Evolutionary conservation across 2,888 invertebrate species (phyloP), one percentile per base, ranked within the genome.

Genomic region (Aleiodes alternator): DNA sequence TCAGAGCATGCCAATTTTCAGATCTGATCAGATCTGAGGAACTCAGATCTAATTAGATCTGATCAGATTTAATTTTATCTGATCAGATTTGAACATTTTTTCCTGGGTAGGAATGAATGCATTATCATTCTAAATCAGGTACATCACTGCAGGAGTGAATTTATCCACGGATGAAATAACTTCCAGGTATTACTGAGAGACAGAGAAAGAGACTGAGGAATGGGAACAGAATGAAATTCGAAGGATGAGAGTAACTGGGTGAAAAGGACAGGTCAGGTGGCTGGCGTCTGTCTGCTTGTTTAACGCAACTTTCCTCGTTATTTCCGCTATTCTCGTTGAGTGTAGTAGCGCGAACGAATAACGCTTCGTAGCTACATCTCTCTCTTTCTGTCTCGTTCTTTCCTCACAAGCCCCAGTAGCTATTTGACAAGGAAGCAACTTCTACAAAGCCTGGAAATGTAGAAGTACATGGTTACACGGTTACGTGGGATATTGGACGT

Each of bases 261-360:
- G 81, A 79, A 78, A 78, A 80, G 76, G 78, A 79, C 76, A 75
- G 70, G 69, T 59, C 43, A 69, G 57, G 55, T 66, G 71, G 71
- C 64, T 59, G 69, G 69, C 76, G 78, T 73, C 73, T 75, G 78
- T 79, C 75, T 76, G 78, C 79, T 80, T 80, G 80, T 80, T 81
- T 82, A 81, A 82, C 79, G 77, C 69, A 81, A 82, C 80, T 82
- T 81, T 80, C 78, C 80, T 82, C 82, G 81, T 81, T 82, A 81
- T 81, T 78, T 78, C 77, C 80, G 76, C 79, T 73, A 77, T 81
- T 78, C 77, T 75, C 80, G 80, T 78, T 76, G 77, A 79, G 80
- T 79, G 77, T 78, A 78, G 78, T 79, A 64, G 56, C 71, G 68
- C 48, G 16, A 55, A 34, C 70, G 72, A 61, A 64, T 64, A 64